Evolutionary conservation across 2,888 invertebrate species (phyloP).

Genomic region (Plebejus anna): DNA sequence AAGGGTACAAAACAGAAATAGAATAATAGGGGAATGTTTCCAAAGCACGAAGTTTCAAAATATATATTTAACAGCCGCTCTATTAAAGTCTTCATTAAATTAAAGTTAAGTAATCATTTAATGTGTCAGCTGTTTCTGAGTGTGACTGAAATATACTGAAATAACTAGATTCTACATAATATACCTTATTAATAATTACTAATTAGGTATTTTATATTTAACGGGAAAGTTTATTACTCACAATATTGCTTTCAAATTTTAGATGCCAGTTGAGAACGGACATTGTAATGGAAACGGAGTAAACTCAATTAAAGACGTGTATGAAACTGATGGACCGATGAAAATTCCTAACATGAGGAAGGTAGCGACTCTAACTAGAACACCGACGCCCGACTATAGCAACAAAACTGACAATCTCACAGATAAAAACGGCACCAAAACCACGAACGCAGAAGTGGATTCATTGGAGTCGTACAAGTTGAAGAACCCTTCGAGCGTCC

Average conservation of each 20-base stretch:
- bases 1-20: too few species aligned
- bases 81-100: too few species aligned
- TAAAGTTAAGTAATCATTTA: too few species aligned
- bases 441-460: constrained; percentile 85
- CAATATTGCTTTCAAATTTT: constrained; percentile 41
- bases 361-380: constrained; percentile 58
- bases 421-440: constrained; percentile 49
- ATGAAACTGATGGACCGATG: constrained; percentile 46
- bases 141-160: too few species aligned
- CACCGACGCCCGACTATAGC: constrained; percentile 69
- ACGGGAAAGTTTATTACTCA: not conserved
- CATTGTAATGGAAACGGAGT: constrained; percentile 60
- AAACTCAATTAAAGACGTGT: constrained; percentile 46
- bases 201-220: not conserved
- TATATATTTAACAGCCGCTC: too few species aligned
- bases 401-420: constrained; percentile 46
- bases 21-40: too few species aligned
- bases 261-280: constrained; percentile 65
- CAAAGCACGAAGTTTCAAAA: too few species aligned
- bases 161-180: too few species aligned
- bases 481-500: constrained; percentile 81
- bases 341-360: constrained; percentile 55
- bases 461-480: constrained; percentile 87
- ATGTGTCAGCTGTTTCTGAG: too few species aligned
- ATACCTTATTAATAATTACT: not conserved